A percentile compares a stretch with the other conserved stretches of the same genome.
Conservation (phyloP, 2,797 vertebrate genomes). For the Melopsittacus undulatus region DNA sequence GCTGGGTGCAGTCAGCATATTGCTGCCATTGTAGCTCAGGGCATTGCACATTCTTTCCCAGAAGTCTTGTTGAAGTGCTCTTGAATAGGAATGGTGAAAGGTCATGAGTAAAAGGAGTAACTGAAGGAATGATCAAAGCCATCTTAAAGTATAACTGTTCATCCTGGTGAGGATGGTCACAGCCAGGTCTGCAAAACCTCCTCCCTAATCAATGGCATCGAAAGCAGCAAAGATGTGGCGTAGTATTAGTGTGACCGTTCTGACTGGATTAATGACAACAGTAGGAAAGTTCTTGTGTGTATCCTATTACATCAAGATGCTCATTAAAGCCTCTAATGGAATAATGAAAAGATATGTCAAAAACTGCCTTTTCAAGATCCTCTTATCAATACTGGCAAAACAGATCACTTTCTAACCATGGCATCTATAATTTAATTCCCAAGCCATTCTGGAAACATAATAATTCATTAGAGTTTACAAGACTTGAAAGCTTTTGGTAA, state of each 20-base stretch:
- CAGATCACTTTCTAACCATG: background rate
- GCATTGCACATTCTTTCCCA: constrained; percentile 18
- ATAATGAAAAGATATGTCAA: background rate
- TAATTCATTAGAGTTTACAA: background rate
- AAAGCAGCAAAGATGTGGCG: background rate
- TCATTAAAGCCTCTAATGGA: background rate
- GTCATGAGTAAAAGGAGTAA: background rate
- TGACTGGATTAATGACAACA: background rate
- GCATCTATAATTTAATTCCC: background rate
- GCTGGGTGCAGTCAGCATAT: background rate
- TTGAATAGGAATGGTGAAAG: constrained; percentile 42
- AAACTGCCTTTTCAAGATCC: background rate
- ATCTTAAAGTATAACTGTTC: background rate
- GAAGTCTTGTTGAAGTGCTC: constrained; percentile 23
- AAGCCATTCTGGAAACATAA: background rate
- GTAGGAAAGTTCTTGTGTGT: background rate
- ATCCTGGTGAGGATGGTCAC: background rate
- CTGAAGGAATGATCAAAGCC: constrained; percentile 17
- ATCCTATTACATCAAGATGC: background rate
- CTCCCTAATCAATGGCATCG: background rate
- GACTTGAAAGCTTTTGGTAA: background rate
- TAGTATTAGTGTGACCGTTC: background rate
- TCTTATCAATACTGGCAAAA: background rate
- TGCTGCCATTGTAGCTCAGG: constrained; percentile 21
- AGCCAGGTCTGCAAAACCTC: constrained; percentile 5